These are phyloP conservation scores for Brachionus koreanus DNA, from an alignment of 1,140 invertebrate genomes.

Conservation along the genomic window DNA sequence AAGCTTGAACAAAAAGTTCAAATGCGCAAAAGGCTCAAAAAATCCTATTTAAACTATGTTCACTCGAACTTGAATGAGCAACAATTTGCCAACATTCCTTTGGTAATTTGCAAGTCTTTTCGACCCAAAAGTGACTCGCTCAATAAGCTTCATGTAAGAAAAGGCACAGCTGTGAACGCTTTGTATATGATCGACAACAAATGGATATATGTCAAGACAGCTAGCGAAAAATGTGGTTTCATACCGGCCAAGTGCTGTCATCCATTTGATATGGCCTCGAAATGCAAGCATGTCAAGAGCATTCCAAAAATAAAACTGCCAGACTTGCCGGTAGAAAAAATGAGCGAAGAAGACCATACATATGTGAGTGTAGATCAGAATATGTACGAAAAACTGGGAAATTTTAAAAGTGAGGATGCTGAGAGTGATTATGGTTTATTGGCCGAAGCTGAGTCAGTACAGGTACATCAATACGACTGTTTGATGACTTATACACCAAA, in stretches of 20 bases:
- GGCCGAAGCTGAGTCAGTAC: neutral
- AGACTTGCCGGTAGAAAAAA: neutral
- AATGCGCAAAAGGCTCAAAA: conserved; percentile 16
- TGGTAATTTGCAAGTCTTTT: conserved; percentile 14
- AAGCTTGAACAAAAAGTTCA: neutral
- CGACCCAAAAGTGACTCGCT: neutral
- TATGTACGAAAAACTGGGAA: neutral
- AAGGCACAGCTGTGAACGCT: neutral
- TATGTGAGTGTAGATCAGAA: conserved; percentile 18
- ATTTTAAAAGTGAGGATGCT: neutral
- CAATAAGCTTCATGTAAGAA: neutral
- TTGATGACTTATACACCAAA: neutral
- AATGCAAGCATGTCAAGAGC: neutral
- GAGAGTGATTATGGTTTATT: neutral
- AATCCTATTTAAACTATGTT: neutral
- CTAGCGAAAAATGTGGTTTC: neutral
- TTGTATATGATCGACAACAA: conserved; percentile 34
- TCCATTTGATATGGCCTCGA: neutral
- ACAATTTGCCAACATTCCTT: conserved; percentile 27
- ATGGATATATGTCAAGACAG: conserved; percentile 26
- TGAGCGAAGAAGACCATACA: neutral
- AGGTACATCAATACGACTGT: neutral
- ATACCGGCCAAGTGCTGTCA: conserved; percentile 10
- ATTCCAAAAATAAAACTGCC: neutral
- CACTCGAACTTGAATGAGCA: conserved; percentile 9